Evolutionary conservation across 2,888 invertebrate genomes (phyloP), one percentile per base, ranked within the genome.

Genomic region (Oscheius myriophilus): DNA sequence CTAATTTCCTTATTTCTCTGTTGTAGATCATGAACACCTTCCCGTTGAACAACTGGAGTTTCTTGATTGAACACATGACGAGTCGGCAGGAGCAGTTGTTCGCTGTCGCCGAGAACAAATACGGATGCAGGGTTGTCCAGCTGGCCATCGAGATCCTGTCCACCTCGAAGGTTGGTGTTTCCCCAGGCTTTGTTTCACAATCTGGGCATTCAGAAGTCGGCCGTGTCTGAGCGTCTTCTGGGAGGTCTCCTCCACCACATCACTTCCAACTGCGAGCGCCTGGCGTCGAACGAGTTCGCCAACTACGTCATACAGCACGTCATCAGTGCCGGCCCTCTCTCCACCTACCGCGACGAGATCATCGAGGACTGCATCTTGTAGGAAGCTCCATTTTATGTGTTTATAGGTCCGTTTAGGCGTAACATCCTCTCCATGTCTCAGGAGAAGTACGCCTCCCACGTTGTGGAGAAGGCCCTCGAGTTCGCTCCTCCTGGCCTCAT

Each of bases 261-360:
- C 54, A 55, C 55, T 4, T 25, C 25, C 7, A 33, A 68, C 46
- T 68, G 68, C 54, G 63, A 62, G 21, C 65, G 71, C 14, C 67
- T 81, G 21, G 70, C 78, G 11, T 75, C 75, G 0, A 79, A 84
- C 65, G 81, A 84, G 62, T 84, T 78, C 62, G 84, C 83, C 61
- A 84, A 84, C 71, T 84, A 84, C 66, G 76, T 84, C 45, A 73
- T 84, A 12, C 84, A 84, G 64, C 78, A 80, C 70, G 69, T 84
- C 43, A 75, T 84, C 54, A 69, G 64, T 25, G 68, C 72, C 3
- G 65, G 69, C 16, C 66, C 71, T 12, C 68, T 83, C 64, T 68
- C 43, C 14, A 53, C 65, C 23, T 81, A 81, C 54, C 71, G 80
- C 3, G 71, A 79, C 49, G 53, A 67, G 16, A 81, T 83, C 63